Evolutionary conservation across 2,888 invertebrate species (phyloP), one percentile per base, ranked within the genome.

Genomic region (Branchellion lobata): DNA sequence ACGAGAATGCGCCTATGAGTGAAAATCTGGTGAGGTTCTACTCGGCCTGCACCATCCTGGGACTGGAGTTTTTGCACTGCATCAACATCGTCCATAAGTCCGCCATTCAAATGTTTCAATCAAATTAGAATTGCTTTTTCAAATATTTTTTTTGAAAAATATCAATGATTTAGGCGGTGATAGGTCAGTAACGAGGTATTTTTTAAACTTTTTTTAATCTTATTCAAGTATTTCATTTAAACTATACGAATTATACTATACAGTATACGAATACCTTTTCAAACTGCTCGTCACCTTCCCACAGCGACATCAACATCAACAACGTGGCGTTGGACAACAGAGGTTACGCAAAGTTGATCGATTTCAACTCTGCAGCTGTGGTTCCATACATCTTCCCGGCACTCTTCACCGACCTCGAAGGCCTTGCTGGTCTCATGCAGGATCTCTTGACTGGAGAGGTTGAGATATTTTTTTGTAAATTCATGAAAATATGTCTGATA

Each of bases 221-320:
- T 18, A 47, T 47, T 14, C 18, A 14, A 14, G 18, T 47, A 47
- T 14, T 47, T 47, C 47, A 47, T 14, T 8, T 47, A 14, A 14
- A 47, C 18, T 47, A 3, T 57, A 5, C n/a, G 21, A 8, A 57
- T 14, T 5, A 57, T 5, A n/a, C n/a, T n/a, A n/a, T n/a, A n/a
- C n/a, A n/a, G n/a, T n/a, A n/a, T n/a, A n/a, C n/a, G n/a, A n/a
- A n/a, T n/a, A n/a, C n/a, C n/a, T n/a, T n/a, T n/a, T n/a, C n/a
- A n/a, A n/a, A n/a, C n/a, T n/a, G n/a, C n/a, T n/a, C n/a, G n/a
- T n/a, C n/a, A n/a, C n/a, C n/a, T n/a, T n/a, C 5, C 61, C 61
- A 24, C 61, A 57, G 61, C 5, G 61, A 57, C 61, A 24, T 57
- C n/a, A 57, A 57, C 61, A n/a, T 57, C 61, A 18, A 57, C 61